A percentile compares a stretch with the other conserved stretches of the same genome.
Evolutionary conservation across 2,888 invertebrate species (phyloP).

Genomic region (Sicus ferrugineus): DNA sequence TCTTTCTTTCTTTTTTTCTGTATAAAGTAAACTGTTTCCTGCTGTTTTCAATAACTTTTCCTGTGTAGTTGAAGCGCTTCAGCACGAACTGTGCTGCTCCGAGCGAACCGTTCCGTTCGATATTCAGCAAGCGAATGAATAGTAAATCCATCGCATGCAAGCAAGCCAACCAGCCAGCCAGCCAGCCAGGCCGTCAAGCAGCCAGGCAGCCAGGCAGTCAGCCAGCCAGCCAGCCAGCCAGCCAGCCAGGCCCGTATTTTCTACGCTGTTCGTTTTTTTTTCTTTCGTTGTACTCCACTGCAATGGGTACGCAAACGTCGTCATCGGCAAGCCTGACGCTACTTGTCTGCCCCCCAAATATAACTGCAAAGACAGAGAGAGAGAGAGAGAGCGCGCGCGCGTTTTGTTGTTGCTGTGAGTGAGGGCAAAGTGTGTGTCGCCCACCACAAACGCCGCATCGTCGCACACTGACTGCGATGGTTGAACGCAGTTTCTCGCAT

Average conservation of each 20-base stretch:
- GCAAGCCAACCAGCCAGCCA: constrained; percentile 50
- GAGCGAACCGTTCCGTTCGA: constrained; percentile 58
- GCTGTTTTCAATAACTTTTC: constrained; percentile 36
- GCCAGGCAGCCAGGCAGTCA: constrained; percentile 48
- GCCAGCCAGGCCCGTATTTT: constrained; percentile 32
- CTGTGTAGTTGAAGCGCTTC: constrained; percentile 34
- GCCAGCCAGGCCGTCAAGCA: constrained; percentile 30
- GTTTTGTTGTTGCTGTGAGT: too few species aligned
- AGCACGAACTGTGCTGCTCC: constrained; percentile 20
- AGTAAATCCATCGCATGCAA: constrained; percentile 46
- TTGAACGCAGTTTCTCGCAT: too few species aligned
- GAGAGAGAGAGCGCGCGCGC: too few species aligned
- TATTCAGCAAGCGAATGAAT: constrained; percentile 64
- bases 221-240: constrained; percentile 49
- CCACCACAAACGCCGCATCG: too few species aligned
- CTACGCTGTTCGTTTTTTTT: background rate
- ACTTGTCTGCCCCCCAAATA: background rate
- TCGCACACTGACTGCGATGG: background rate
- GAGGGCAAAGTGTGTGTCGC: too few species aligned
- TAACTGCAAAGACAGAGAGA: constrained; percentile 6
- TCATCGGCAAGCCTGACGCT: constrained; percentile 14
- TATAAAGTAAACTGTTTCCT: constrained; percentile 32
- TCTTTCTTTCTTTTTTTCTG: constrained; percentile 24
- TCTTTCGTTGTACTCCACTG: background rate
- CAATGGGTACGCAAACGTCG: constrained; percentile 21